Evolutionary conservation across 2,888 invertebrate genomes (phyloP), one percentile per base, ranked within the genome.

Genomic region (Mellilla xanthometata): DNA sequence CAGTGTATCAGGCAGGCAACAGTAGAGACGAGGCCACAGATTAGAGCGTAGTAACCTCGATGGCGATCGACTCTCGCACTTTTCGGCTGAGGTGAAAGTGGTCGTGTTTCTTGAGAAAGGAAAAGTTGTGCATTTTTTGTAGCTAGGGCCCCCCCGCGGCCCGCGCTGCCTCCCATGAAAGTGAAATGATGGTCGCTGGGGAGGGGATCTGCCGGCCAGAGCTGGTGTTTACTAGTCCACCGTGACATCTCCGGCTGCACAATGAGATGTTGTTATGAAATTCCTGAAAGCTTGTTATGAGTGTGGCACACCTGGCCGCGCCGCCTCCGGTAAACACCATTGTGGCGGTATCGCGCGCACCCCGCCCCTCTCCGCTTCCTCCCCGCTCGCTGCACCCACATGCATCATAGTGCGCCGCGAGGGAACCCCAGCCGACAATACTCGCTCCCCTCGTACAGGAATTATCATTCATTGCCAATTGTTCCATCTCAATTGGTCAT

Each of bases 81-180:
- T 81, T 82, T 82, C 74, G 81, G 78, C 73, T 65, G 63, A 69
- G 82, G 88, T 80, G 88, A 88, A 88, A 88, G 88, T 86, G 78
- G 72, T 79, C 75, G 72, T 73, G 70, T 76, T 84, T 84, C 83
- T 87, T 84, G 79, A 82, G 88, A 87, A 88, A 87, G 87, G 80
- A 86, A 86, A 86, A 85, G 87, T 84, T 78, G 79, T 76, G 78
- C 74, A 78, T 82, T 84, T 86, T 86, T 81, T 81, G 77, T 77
- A 66, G 72, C 68, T 70, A 72, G 76, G 72, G 68, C 51, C 49
- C 51, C 45, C n/a, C 39, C 32, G 36, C 45, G 29, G 30, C 38
- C 30, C 40, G 40, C 45, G 46, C 47, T 50, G 46, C 54, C 60
- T 58, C 60, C 57, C 58, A 68, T 68, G 83, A 81, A 85, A 85